A percentile compares a stretch with the other conserved stretches of the same genome.
These are phyloP conservation scores for Ophonus ardosiacus DNA, from an alignment of 2,888 invertebrate species.

Conservation along the genomic window DNA sequence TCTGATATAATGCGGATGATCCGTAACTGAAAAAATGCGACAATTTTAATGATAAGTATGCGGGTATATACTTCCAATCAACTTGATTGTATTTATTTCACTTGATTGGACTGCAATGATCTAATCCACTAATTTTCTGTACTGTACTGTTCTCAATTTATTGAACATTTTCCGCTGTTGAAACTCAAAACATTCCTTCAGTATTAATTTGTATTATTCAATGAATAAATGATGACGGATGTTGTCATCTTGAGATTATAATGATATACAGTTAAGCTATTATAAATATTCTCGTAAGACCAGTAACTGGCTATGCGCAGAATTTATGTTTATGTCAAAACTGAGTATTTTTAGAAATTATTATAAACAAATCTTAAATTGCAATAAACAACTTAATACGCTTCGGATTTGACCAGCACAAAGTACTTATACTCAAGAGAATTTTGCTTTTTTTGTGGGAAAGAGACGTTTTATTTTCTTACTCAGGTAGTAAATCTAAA, in stretches of 20 bases:
- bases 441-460: neutral
- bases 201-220: neutral
- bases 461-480: neutral
- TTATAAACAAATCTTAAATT: conserved; percentile 36
- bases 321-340: conserved; percentile 42
- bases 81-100: neutral
- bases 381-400: conserved; percentile 13
- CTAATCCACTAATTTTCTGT: neutral
- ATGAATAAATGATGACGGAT: conserved; percentile 2
- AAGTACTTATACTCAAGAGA: neutral
- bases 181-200: neutral
- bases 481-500: conserved; percentile 15
- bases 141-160: neutral
- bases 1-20: neutral
- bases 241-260: conserved; percentile 1
- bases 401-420: neutral
- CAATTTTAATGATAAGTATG: neutral
- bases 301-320: conserved; percentile 5
- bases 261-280: neutral
- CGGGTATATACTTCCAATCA: conserved; percentile 5
- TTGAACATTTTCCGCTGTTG: neutral
- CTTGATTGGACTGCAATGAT: conserved; percentile 16
- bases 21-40: neutral
- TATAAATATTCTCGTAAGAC: conserved; percentile 33
- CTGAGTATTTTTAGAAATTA: conserved; percentile 42